Base-by-base conservation (phyloP, 2,113 vertebrate genomes). In the Pipa parva region DNA sequence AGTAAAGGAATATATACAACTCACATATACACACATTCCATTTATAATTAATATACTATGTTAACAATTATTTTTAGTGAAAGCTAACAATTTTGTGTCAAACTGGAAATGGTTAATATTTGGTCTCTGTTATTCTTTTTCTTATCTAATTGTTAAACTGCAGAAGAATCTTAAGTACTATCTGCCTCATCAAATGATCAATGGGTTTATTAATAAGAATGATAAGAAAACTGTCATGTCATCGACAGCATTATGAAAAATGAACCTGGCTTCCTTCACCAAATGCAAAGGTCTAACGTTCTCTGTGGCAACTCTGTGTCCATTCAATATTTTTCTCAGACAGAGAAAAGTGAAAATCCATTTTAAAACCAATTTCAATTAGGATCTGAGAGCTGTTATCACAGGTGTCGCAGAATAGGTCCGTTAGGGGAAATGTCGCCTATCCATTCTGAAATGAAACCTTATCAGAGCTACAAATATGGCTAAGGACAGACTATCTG, bases 321-420 rank as follows among this genome's bases (percentile, higher is more conserved):
- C 86, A 91, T 91, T 91, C 88, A 92, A 92, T 90, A 92, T 91
- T 89, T 92, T 83, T 86, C 87, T 83, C 88, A 84, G 89, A 88
- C 87, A 92, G 86, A 93, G 92, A 93, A 97, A 97, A 95, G 95
- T 95, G 93, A 96, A 99, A 99, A 99, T 98, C 96, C 95, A 98
- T 99, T 99, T 95, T 97, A 91, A 97, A 95, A 94, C 94, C 94
- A 95, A 98, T 99, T 99, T 99, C 96, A 99, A 99, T 99, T 99
- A 98, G 95, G 92, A 93, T 95, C 93, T 93, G 92, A 93, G 93
- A 97, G 96, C 95, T 99, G 96, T 99, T 99, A 98, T 99, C 96
- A 96, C 95, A 97, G 95, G 94, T 99, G 95, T 97, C 90, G 89
- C 94, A 96, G 95, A 97, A 97, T 95, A 91, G 90, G 90, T 87